phyloP scores from a whole-genome alignment of 2,113 vertebrate species.

The Tinamus guttatus region DNA sequence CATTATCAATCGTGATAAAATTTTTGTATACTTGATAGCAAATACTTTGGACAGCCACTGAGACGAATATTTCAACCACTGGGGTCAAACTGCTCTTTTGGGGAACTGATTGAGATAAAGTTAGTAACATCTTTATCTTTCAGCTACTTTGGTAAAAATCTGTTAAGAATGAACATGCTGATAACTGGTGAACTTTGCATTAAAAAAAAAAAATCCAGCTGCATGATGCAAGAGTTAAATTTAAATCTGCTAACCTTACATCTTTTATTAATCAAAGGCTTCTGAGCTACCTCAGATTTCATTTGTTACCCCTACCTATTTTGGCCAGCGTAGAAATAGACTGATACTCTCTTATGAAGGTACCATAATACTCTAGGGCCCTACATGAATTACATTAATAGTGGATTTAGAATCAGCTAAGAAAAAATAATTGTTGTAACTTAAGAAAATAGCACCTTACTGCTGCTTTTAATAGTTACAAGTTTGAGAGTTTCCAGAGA shows the following conservation, averaged over 20 bases:
- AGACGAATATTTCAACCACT: neutral
- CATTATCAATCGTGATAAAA: neutral
- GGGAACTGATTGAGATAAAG: neutral
- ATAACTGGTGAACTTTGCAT: neutral
- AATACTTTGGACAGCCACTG: neutral
- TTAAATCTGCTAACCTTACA: slow-evolving; percentile 23
- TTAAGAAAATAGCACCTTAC: neutral
- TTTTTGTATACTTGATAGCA: neutral
- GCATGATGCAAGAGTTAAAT: neutral
- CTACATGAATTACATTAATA: slow-evolving; percentile 31
- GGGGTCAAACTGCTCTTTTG: neutral
- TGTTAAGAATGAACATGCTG: neutral
- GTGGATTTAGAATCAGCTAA: slow-evolving; percentile 11
- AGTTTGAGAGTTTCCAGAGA: neutral
- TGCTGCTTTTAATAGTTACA: neutral
- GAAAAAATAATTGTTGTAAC: neutral
- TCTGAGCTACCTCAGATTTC: slow-evolving; percentile 19
- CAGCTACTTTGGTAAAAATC: neutral
- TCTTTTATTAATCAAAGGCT: neutral
- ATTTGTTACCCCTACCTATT: neutral
- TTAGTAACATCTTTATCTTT: neutral
- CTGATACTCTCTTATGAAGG: neutral
- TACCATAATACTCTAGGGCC: neutral
- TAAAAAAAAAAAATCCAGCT: neutral
- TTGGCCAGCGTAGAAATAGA: slow-evolving; percentile 34